A percentile compares a stretch with the other conserved stretches of the same genome.
Conservation (phyloP, 2,113 vertebrate species). For the Actenoides lindsayi region DNA sequence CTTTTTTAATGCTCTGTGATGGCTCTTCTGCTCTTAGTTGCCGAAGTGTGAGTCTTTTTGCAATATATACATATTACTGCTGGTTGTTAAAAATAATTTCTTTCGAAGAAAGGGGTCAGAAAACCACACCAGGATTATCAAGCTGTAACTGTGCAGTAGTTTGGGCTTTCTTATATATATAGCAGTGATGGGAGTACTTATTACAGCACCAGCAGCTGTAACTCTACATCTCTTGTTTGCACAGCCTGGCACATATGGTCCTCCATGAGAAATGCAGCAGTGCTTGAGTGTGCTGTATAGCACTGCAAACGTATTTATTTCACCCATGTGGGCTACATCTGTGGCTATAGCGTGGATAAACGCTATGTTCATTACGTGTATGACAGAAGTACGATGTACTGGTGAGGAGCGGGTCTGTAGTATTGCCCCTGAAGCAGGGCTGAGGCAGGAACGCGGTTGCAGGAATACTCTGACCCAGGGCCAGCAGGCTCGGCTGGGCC, state of each 20-base stretch:
- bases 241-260: not conserved
- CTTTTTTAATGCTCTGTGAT: not conserved
- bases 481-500: not conserved
- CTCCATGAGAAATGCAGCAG: not conserved
- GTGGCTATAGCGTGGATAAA: not conserved
- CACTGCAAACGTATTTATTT: not conserved
- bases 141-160: not conserved
- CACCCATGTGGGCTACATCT: not conserved
- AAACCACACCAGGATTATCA: not conserved
- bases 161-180: not conserved
- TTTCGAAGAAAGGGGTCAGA: not conserved
- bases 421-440: not conserved
- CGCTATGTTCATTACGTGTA: not conserved
- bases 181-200: not conserved
- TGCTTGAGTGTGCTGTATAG: not conserved
- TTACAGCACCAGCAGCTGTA: not conserved
- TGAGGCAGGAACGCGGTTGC: fast-evolving
- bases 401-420: not conserved
- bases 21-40: not conserved
- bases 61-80: not conserved
- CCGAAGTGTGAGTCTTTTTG: not conserved
- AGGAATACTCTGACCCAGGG: not conserved
- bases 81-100: not conserved
- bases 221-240: not conserved
- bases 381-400: not conserved